Base-by-base conservation (phyloP, 1,140 invertebrate species). In the Bombus cullumanus region DNA sequence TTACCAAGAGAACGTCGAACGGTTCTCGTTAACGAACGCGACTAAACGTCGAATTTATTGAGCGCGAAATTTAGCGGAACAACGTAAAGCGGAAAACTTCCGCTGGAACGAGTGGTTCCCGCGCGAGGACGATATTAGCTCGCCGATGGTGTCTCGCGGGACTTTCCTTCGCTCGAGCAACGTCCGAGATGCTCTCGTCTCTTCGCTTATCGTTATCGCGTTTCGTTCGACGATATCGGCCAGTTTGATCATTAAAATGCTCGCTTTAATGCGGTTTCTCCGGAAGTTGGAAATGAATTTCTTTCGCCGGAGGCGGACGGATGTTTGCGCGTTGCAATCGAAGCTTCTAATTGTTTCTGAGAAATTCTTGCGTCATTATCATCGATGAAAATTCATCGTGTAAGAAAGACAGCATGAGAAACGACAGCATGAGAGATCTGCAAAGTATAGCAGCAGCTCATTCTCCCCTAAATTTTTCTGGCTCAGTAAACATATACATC, bases 381-480 rank as follows among this genome's bases (percentile, higher is more conserved):
- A 18, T 22, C 47, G 47, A 53, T 18, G 18, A 53, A 22, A 53
- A 18, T 22, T 53, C 2, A 22, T 53, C 18, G 47, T 0, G 47
- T 22, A 53, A 8, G 18, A 53, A 53, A 8, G 5, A 8, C 18
- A 53, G 18, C 43, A 18, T 18, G 43, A 47, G 43, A 47, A 47
- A 47, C 43, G 43, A 15, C 37, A 37, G 37, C 39, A 41, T 10
- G 10, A 41, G 39, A 41, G 39, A 95, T 99, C 99, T 75, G 99
- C 99, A 96, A 99, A 99, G 94, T 99, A 99, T 18, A 97, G 89
- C 9, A 97, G 89, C 9, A 97, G 91, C 73, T 97, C 96, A 64
- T 96, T 95, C 8, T 95, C 92, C 59, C 96, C 93, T 25, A 97
- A 90, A 91, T 96, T 95, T 95, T 88, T 96, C 96, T 25, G 98